These are phyloP conservation scores for Arge pagana DNA, from an alignment of 2,888 invertebrate genomes.

Conservation along the genomic window DNA sequence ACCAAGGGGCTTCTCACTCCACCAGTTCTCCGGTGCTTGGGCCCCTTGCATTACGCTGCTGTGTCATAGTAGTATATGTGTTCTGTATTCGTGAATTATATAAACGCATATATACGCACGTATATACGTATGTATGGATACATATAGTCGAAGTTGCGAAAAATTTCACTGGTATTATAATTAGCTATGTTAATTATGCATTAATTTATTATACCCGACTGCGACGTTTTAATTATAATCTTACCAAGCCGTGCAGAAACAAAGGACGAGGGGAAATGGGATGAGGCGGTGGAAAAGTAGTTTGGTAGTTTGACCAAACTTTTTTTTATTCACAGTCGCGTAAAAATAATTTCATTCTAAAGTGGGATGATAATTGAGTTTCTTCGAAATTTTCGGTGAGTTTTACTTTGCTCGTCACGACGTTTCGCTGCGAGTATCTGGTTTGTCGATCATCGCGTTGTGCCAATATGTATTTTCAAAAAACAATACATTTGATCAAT, in stretches of 20 bases:
- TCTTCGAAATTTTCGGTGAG: conserved; percentile 23
- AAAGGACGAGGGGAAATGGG: conserved; percentile 34
- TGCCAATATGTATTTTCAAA: no score
- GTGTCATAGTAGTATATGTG: neutral
- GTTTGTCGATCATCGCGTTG: no score
- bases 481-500: no score
- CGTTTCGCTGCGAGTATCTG: no score
- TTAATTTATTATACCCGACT: conserved; percentile 55
- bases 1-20: conserved; percentile 37
- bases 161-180: conserved; percentile 55
- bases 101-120: neutral
- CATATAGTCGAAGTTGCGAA: conserved; percentile 48
- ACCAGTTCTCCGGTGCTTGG: conserved; percentile 6
- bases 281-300: conserved; percentile 51
- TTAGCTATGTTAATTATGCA: conserved; percentile 58
- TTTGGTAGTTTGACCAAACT: conserved; percentile 48
- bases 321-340: conserved; percentile 25
- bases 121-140: neutral
- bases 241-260: conserved; percentile 30
- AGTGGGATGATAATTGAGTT: conserved; percentile 45
- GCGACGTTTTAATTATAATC: conserved; percentile 57
- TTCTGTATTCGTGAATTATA: neutral
- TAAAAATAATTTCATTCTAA: conserved; percentile 46
- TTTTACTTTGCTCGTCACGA: conserved; percentile 8
- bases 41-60: conserved; percentile 46